These are phyloP conservation scores for Pavo muticus DNA, from an alignment of 2,113 vertebrate species.

Conservation along the genomic window DNA sequence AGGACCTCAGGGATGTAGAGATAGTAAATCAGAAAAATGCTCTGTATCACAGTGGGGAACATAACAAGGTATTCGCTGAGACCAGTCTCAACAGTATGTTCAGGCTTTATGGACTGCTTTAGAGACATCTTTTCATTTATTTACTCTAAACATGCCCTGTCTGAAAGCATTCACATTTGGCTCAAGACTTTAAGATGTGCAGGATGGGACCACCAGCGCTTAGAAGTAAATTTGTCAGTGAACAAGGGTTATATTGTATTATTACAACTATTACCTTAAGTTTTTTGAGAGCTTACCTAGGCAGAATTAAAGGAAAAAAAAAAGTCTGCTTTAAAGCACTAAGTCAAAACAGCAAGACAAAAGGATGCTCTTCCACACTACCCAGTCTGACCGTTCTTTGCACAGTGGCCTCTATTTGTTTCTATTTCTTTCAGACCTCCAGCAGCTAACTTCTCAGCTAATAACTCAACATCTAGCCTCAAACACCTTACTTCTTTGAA, in stretches of 20 bases:
- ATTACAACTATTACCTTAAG: neutral
- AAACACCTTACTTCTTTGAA: neutral
- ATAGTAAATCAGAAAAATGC: neutral
- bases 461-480: neutral
- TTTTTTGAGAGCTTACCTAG: neutral
- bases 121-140: neutral
- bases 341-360: neutral
- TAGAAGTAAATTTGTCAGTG: neutral
- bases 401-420: neutral
- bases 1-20: neutral
- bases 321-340: neutral
- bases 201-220: neutral
- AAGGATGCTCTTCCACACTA: neutral
- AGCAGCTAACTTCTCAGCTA: neutral
- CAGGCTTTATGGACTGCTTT: neutral
- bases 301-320: neutral
- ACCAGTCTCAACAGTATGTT: neutral
- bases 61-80: neutral
- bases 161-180: neutral
- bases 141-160: rapidly evolving
- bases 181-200: neutral
- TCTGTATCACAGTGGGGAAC: neutral
- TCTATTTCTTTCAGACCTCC: neutral
- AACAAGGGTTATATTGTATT: neutral
- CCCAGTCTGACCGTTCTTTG: neutral